These are phyloP conservation scores for Sinopyrophorus schimmeli DNA, from an alignment of 2,888 invertebrate genomes.

Conservation along the genomic window DNA sequence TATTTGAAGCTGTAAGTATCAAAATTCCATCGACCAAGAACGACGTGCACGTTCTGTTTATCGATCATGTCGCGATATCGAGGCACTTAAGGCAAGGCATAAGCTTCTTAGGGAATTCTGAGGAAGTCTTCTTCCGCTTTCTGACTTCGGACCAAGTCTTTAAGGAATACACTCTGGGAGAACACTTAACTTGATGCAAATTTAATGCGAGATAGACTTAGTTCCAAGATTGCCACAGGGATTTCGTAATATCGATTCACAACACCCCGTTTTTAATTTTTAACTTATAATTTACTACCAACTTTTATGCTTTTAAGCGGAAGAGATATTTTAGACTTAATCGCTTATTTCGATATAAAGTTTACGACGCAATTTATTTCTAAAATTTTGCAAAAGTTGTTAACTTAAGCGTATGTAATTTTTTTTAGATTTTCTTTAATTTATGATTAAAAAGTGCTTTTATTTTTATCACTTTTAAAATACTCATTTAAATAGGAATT, in stretches of 20 bases:
- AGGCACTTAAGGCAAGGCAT: constrained; percentile 52
- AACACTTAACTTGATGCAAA: constrained; percentile 58
- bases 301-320: constrained; percentile 32
- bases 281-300: constrained; percentile 34
- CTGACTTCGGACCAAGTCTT: constrained; percentile 47
- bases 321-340: constrained; percentile 24
- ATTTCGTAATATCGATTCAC: constrained; percentile 37
- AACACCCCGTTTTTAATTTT: constrained; percentile 36
- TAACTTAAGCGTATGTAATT: too few species aligned
- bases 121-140: constrained; percentile 48
- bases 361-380: constrained; percentile 19
- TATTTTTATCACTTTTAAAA: too few species aligned
- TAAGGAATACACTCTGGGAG: constrained; percentile 44
- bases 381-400: constrained; percentile 2
- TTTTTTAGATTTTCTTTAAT: too few species aligned
- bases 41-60: constrained; percentile 45
- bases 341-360: constrained; percentile 20
- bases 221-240: constrained; percentile 39
- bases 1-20: constrained; percentile 26
- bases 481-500: too few species aligned
- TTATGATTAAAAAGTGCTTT: too few species aligned
- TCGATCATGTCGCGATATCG: constrained; percentile 55
- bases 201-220: constrained; percentile 54
- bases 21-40: constrained; percentile 31
- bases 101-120: constrained; percentile 56